These are phyloP conservation scores for Propithecus deckenii DNA, from an alignment of 2,797 vertebrate species.

Conservation along the genomic window DNA sequence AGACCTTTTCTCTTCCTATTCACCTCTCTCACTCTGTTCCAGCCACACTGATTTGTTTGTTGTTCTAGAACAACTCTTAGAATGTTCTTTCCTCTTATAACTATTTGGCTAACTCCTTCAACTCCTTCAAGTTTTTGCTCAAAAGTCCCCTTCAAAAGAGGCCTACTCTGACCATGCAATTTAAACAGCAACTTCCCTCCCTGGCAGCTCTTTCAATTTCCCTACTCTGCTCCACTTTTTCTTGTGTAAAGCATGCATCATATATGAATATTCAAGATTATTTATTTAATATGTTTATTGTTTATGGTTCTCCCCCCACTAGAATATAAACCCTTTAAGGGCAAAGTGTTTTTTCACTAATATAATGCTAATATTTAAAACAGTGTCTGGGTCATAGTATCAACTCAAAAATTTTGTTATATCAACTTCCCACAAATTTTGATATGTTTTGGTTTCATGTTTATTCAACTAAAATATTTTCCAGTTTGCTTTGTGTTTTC, in stretches of 20 bases:
- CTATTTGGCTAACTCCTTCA: slow-evolving; percentile 20
- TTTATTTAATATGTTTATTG: not conserved
- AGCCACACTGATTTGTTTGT: not conserved
- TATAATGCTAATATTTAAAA: not conserved
- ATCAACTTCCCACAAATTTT: not conserved
- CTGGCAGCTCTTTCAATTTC: not conserved
- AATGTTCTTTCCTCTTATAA: not conserved
- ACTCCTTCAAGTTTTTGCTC: not conserved
- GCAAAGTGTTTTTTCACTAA: not conserved
- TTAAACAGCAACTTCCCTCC: not conserved
- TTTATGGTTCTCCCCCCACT: not conserved
- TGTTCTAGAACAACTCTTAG: not conserved
- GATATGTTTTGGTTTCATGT: not conserved
- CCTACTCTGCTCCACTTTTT: not conserved
- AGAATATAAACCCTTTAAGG: not conserved
- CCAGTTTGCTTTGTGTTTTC: not conserved
- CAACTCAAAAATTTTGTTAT: not conserved
- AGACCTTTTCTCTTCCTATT: not conserved
- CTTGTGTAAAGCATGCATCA: not conserved
- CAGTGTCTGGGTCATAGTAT: not conserved
- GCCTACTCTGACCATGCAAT: not conserved
- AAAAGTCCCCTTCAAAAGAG: not conserved
- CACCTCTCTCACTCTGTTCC: not conserved
- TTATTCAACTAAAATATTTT: slow-evolving; percentile 18
- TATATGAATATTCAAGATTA: not conserved